phyloP scores from a whole-genome alignment of 1,140 invertebrate genomes.

The Lucilia cuprina region DNA sequence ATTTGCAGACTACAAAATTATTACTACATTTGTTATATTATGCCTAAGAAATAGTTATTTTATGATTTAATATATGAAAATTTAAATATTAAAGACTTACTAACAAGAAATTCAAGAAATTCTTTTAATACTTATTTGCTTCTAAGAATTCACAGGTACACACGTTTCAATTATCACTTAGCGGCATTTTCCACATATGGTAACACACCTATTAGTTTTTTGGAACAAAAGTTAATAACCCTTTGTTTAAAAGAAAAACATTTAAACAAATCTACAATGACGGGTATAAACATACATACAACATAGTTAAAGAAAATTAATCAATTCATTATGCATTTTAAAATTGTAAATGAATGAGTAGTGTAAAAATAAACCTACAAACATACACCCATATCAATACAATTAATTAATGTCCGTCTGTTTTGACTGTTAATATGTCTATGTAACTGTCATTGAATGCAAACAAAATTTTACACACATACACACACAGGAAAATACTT shows the following conservation, averaged over 20 bases:
- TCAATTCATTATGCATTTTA: neutral
- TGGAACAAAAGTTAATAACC: neutral
- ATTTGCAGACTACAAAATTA: too few relatives aligned
- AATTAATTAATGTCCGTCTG: neutral
- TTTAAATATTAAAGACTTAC: too few relatives aligned
- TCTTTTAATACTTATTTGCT: too few relatives aligned
- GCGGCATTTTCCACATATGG: neutral
- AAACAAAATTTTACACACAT: neutral
- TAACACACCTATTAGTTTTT: neutral
- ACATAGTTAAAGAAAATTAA: neutral
- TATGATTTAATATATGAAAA: too few relatives aligned
- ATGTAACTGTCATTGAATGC: conserved; percentile 7
- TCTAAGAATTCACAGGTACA: too few relatives aligned
- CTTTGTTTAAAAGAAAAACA: neutral
- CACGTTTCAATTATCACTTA: neutral
- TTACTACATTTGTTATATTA: too few relatives aligned
- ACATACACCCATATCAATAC: too few relatives aligned
- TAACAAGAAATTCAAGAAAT: too few relatives aligned
- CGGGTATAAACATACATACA: neutral
- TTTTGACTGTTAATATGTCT: neutral
- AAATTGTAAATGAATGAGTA: neutral
- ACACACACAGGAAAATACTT: neutral
- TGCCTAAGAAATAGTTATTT: too few relatives aligned
- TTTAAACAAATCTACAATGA: neutral
- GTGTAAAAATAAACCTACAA: neutral